A percentile compares a stretch with the other conserved stretches of the same genome.
Evolutionary conservation across 2,888 invertebrate genomes (phyloP).

Genomic region (Erebia ligea): DNA sequence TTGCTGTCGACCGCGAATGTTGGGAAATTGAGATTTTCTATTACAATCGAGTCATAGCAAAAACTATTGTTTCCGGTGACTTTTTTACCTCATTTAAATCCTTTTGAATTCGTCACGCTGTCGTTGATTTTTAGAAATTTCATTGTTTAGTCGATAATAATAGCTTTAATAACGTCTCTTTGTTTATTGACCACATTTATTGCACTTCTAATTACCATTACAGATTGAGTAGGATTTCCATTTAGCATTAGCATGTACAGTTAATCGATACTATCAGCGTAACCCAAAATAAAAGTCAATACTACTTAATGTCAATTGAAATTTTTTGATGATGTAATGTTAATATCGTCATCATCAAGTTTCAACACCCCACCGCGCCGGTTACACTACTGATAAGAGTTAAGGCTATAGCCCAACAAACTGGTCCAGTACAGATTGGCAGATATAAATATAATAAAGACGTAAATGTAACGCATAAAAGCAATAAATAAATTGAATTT

Average conservation of each 20-base stretch:
- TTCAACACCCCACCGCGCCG: too few species aligned
- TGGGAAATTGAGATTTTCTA: conserved; percentile 45
- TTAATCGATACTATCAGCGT: too few species aligned
- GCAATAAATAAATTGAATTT: neutral
- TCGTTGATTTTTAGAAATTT: conserved; percentile 14
- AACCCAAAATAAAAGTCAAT: too few species aligned
- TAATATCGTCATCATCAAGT: neutral
- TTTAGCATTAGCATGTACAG: too few species aligned
- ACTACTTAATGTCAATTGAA: too few species aligned
- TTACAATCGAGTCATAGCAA: conserved; percentile 24
- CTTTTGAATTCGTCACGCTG: conserved; percentile 13
- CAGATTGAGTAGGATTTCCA: too few species aligned
- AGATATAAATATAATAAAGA: neutral
- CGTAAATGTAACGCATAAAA: too few species aligned
- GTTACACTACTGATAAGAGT: too few species aligned
- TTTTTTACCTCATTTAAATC: conserved; percentile 19
- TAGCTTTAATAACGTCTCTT: neutral
- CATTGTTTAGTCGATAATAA: neutral
- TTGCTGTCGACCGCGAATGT: conserved; percentile 44
- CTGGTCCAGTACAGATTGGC: too few species aligned
- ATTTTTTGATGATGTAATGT: too few species aligned
- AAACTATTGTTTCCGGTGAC: conserved; percentile 20
- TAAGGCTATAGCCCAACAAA: too few species aligned
- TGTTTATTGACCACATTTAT: neutral
- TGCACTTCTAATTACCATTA: neutral